Evolutionary conservation across 1,140 invertebrate genomes (phyloP), one percentile per base, ranked within the genome.

Genomic region (Acromyrmex heyeri): DNA sequence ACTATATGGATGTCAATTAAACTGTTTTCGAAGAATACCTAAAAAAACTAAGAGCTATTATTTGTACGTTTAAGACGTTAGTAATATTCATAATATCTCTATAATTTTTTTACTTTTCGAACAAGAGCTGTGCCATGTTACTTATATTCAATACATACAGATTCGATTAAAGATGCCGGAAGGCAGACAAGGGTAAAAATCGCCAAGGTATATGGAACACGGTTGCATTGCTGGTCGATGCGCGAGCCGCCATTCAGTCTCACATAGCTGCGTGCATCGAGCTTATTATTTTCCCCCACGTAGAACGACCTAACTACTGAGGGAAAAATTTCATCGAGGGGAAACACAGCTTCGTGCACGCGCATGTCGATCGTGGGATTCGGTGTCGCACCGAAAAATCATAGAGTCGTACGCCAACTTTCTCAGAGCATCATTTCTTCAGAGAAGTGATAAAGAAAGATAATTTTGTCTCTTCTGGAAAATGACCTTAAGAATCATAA

Each of bases 251-350:
- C 34, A 38, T 38, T 38, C 79, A 61, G 79, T 83, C 79, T 83
- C 79, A 83, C 79, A 83, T 73, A 83, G 34, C 79, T 83, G 79
- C 79, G 79, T 83, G 79, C n/a, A 73, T 14, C 53, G 44, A 27
- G 67, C 67, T 82, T 73, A 82, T 83, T 83, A 83, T 83, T 73
- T 73, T 21, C 55, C 67, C 38, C 38, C 30, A 82, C 79, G 38
- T 82, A 21, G 18, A 44, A 38, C 79, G 79, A 59, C 59, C 38
- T 73, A 72, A 72, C 79, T 59, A 34, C 79, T 21, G 24, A 59
- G n/a, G 69, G 65, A n/a, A 57, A 24, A 83, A 73, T 83, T 73
- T 73, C n/a, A 67, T 24, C 27, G 24, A 83, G 21, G 69, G 38
- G 69, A 61, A 70, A 30, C 24, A 30, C 18, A 14, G n/a, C 53